A percentile compares a stretch with the other conserved stretches of the same genome.
These are phyloP conservation scores for Notocelia uddmanniana DNA, from an alignment of 2,888 invertebrate genomes.

Conservation along the genomic window DNA sequence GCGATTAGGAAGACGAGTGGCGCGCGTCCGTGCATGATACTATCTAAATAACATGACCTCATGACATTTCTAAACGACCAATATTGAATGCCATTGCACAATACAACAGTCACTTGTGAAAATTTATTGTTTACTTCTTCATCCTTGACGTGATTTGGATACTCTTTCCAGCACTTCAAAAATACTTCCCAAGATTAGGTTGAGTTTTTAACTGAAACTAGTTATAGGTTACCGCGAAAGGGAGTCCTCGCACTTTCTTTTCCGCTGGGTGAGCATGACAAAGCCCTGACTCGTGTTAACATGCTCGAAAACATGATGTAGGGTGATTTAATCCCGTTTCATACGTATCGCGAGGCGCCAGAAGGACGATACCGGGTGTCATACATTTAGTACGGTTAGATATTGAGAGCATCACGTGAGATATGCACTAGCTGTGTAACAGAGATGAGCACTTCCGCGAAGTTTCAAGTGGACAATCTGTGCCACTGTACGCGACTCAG, in stretches of 20 bases:
- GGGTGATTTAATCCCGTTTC: no score
- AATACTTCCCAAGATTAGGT: background rate
- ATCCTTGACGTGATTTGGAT: background rate
- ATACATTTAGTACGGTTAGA: no score
- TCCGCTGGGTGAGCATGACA: no score
- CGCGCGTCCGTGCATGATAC: no score
- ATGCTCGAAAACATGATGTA: conserved; percentile 12
- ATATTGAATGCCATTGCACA: background rate
- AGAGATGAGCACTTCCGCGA: conserved; percentile 14
- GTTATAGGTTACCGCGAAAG: conserved; percentile 11
- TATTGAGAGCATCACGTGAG: no score
- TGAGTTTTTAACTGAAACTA: conserved; percentile 12
- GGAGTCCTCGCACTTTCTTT: conserved; percentile 4
- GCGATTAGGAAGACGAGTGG: no score
- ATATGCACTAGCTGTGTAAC: conserved; percentile 33
- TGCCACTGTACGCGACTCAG: no score
- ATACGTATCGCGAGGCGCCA: no score
- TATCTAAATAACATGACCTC: no score
- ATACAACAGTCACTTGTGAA: background rate
- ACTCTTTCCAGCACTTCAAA: background rate
- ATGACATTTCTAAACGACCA: background rate
- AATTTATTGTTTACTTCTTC: conserved; percentile 6
- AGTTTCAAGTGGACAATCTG: background rate
- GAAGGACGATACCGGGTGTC: no score
- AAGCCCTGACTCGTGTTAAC: no score